phyloP scores from a whole-genome alignment of 2,888 invertebrate genomes.

The Ceramica pisi region DNA sequence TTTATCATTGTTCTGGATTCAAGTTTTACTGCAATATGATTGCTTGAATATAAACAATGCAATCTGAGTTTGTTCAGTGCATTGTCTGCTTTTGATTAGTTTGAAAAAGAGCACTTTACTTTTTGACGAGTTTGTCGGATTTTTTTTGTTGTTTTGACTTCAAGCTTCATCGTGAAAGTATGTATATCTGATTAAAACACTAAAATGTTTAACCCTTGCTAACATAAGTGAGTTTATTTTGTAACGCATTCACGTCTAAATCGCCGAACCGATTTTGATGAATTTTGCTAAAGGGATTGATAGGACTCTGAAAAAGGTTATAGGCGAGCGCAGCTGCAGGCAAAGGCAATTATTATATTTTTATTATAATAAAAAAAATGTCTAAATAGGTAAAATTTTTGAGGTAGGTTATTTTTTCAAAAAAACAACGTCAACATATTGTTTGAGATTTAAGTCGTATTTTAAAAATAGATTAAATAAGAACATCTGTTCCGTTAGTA shows the following conservation, averaged over 20 bases:
- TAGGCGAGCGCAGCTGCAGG: no score
- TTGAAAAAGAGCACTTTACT: slow-evolving; percentile 7
- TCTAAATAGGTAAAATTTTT: no score
- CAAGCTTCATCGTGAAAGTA: background rate
- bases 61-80: slow-evolving; percentile 12
- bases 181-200: background rate
- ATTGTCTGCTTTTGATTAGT: slow-evolving; percentile 36
- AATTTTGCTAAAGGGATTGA: no score
- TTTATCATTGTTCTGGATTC: slow-evolving; percentile 31
- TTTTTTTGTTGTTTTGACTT: background rate
- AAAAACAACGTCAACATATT: background rate
- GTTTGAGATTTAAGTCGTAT: background rate
- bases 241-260: no score
- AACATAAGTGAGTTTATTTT: no score
- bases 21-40: slow-evolving; percentile 40
- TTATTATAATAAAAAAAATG: background rate
- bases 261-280: no score
- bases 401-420: background rate
- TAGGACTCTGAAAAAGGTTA: no score
- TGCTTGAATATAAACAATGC: slow-evolving; percentile 48
- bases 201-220: no score
- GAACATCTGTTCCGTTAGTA: background rate
- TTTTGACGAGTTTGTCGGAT: background rate
- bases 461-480: background rate
- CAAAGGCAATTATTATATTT: background rate